Evolutionary conservation across 2,113 vertebrate genomes (phyloP), one percentile per base, ranked within the genome.

Genomic region (Stictonetta naevosa): DNA sequence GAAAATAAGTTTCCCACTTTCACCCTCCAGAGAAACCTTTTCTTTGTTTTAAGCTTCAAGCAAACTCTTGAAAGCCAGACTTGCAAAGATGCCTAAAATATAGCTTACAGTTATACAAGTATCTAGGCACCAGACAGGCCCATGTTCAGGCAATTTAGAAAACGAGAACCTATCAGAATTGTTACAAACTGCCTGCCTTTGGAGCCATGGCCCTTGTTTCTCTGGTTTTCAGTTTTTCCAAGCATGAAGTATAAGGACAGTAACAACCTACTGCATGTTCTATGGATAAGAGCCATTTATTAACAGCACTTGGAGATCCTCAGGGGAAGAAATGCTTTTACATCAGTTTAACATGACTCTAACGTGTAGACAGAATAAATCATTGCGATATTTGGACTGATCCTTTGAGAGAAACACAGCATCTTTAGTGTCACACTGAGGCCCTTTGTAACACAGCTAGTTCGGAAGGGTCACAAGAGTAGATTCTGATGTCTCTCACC

Each of bases 201-300:
- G 33, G 53, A 20, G 55, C 34, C 0, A 0, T 2, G 22, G 40
- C 58, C 23, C 34, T 76, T 72, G 10, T 81, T 93, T 76, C 82
- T 83, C 19, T 29, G 58, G 20, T 13, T 29, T 68, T 90, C 48
- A 38, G 5, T 26, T 69, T 93, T 93, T 60, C 25, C 38, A 50
- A 5, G 1, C 28, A 17, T 16, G 13, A 64, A 33, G 38, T 28
- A 3, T 46, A 89, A 55, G 23, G 46, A 50, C 50, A 69, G 53
- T 60, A 75, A 13, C 0, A 0, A 73, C 34, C 20, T 83, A 26
- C n/a, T 86, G 36, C 10, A 17, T 53, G 6, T 73, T 76, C 15
- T 23, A n/a, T 29, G 25, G 46, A 28, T 67, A 40, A 88, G 75
- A 73, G 19, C 12, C 62, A 19, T 48, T 78, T 67, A 40, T 74